Evolutionary conservation across 2,113 vertebrate genomes (phyloP).

Genomic region (Onychorhynchus coronatus): DNA sequence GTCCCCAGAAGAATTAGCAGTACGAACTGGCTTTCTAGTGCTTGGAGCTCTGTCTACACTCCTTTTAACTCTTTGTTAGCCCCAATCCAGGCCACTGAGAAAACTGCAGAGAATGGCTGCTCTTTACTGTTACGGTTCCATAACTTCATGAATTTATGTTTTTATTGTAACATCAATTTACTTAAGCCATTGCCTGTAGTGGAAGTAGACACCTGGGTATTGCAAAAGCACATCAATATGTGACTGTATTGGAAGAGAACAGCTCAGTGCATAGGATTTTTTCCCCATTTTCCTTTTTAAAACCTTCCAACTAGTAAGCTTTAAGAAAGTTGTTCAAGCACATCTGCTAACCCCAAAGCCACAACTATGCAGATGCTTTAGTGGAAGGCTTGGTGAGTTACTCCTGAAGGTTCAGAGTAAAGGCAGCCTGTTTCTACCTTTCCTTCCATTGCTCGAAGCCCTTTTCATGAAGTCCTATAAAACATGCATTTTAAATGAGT

Average conservation of each 20-base stretch:
- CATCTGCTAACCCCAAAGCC: not conserved
- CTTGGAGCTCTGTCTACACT: not conserved
- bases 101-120: not conserved
- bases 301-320: not conserved
- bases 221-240: not conserved
- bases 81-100: not conserved
- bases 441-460: not conserved
- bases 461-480: not conserved
- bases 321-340: not conserved
- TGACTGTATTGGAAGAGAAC: not conserved
- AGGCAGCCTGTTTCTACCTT: not conserved
- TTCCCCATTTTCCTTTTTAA: not conserved
- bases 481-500: not conserved
- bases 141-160: not conserved
- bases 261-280: not conserved
- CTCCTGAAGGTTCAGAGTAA: not conserved
- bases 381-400: not conserved
- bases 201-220: not conserved
- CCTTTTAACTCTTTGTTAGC: not conserved
- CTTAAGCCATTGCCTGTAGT: not conserved
- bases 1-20: not conserved
- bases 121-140: not conserved
- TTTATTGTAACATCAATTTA: not conserved
- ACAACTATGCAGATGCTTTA: not conserved
- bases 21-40: not conserved